Conservation (phyloP, 2,113 vertebrate genomes). For the Podarcis raffonei region DNA sequence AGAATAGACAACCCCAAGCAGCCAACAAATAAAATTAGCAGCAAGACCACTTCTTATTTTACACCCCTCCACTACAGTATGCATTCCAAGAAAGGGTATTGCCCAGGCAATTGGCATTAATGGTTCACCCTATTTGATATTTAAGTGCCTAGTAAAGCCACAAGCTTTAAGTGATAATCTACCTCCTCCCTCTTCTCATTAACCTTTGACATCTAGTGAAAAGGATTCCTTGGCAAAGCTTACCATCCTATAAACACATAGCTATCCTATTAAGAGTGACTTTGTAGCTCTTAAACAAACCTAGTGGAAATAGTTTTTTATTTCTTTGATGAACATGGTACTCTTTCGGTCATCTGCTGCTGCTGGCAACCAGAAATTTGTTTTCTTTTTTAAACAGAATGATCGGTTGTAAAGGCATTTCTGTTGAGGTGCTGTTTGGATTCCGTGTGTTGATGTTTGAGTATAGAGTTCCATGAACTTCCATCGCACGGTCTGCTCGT, state of each 20-base stretch:
- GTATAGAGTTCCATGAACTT: background rate
- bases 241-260: background rate
- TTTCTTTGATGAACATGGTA: too few species aligned
- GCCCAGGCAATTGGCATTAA: background rate
- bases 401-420: background rate
- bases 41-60: background rate
- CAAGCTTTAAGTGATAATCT: background rate
- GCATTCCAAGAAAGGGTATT: background rate
- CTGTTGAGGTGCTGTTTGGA: background rate
- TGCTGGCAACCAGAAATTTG: too few species aligned
- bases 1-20: background rate
- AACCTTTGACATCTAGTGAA: background rate
- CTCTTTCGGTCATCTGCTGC: too few species aligned
- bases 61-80: too few species aligned
- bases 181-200: background rate
- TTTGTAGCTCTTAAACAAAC: too few species aligned
- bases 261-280: background rate
- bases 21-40: background rate
- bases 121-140: background rate
- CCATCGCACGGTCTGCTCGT: background rate
- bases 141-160: background rate
- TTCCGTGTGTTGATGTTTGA: background rate
- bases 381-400: too few species aligned
- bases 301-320: too few species aligned
- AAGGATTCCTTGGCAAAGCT: background rate